Evolutionary conservation across 2,113 vertebrate genomes (phyloP), one percentile per base, ranked within the genome.

Genomic region (Plecotus auritus): DNA sequence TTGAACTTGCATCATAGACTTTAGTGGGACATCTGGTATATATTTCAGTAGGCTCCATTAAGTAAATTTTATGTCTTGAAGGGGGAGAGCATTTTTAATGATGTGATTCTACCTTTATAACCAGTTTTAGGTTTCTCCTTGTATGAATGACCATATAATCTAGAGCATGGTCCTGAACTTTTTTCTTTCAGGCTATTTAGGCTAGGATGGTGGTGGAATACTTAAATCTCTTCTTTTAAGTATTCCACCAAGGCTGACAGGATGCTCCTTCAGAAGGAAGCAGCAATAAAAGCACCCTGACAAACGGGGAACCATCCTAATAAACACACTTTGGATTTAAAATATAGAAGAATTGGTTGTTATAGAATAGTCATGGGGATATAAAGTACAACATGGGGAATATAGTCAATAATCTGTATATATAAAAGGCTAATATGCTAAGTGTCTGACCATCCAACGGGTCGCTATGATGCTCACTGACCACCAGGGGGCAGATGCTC

Each of bases 21-120:
- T 97, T 97, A 98, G 94, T 97, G 95, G 97, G 93, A 98, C 98
- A 98, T 98, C 98, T 98, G 98, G 96, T 96, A 95, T 96, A 96
- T 98, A 98, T 96, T 97, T 97, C 96, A 97, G 95, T 96, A 95
- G 97, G 54, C 94, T 95, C 95, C 98, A 87, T 97, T 98, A 94
- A 97, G 94, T 97, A 96, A 94, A 97, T 97, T 95, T 90, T 97
- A 91, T 93, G 95, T 97, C 66, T 76, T 66, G 26, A 42, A 2
- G 12, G 47, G 7, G 22, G 22, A 78, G 80, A 54, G 4, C 13
- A 64, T 90, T 95, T 95, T 64, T 95, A 82, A 76, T 81, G 81
- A 56, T 86, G 20, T 92, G 73, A 85, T 90, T 85, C 45, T 5
- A 74, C 49, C 37, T 90, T 47, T 69, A 17, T 5, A 74, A 22